Base-by-base conservation (phyloP, 2,888 invertebrate species). In the Odontomyia ornata region DNA sequence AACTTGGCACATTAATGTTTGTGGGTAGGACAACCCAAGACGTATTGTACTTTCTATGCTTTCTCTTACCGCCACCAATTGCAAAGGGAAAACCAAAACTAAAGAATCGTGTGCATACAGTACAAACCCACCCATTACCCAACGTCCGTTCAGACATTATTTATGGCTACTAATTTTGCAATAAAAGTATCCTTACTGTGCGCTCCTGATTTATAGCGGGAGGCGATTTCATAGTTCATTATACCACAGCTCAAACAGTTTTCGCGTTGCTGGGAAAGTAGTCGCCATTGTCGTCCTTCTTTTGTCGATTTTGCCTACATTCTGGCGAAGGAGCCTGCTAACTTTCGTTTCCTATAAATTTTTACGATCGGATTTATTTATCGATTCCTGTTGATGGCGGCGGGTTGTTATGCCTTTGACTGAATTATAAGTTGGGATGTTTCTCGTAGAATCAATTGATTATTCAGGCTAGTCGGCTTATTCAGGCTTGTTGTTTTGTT, bases 141-240 rank as follows among this genome's bases (percentile, higher is more conserved):
- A 30, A 72, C 25, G 27, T 47, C 27, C 64, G 30, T 65, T 47
- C 75, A 64, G 65, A 75, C 62, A 75, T 75, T 75, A 75, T 75
- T 75, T 75, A 75, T 75, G 62, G 75, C 28, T 46, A 75, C 64
- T 75, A 75, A 75, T 75, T 75, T 75, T 43, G 75, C 75, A 75
- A 75, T 75, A 75, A 75, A 75, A 62, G 52, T 75, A 65, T 75
- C 73, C 73, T 73, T 73, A 60, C 73, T 73, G 43, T 13, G 56
- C 57, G 30, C 21, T 21, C 57, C 52, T 73, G 73, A 73, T 73
- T 73, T 73, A 73, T 73, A 57, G 25, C 36, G 36, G n/a, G n/a
- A 43, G 52, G 60, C 73, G 60, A 73, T 73, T 73, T 60, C 73
- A 30, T 73, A 73, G 73, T 73, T 73, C 73, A 73, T 73, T 73